Percentiles rank a stretch among this genome's conserved stretches.
These are phyloP conservation scores for Cryptus armator DNA, from an alignment of 2,888 invertebrate species.

Conservation along the genomic window DNA sequence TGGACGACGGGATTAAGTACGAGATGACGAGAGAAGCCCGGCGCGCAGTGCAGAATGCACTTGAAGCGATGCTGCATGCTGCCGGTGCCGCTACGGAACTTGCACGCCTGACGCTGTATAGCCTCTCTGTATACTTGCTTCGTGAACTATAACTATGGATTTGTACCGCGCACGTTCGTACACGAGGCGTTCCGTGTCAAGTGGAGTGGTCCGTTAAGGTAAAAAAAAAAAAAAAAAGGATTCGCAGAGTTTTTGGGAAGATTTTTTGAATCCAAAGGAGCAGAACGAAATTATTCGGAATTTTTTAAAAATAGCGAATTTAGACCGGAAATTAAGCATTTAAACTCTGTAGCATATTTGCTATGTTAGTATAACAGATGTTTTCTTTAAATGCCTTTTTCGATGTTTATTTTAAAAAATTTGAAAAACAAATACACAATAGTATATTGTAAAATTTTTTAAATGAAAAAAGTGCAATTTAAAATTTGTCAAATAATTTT, in stretches of 20 bases:
- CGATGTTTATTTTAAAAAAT: too few relatives aligned
- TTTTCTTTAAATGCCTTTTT: too few relatives aligned
- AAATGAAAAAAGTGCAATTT: too few relatives aligned
- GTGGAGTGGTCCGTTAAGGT: background rate
- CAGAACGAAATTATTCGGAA: background rate
- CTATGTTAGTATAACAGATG: too few relatives aligned
- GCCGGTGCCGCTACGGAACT: background rate
- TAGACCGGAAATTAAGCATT: too few relatives aligned
- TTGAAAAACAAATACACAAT: too few relatives aligned
- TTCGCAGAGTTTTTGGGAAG: background rate
- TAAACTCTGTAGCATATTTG: too few relatives aligned
- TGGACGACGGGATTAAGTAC: slow-evolving; percentile 47
- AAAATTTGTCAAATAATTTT: too few relatives aligned
- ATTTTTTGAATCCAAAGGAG: background rate
- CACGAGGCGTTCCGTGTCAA: slow-evolving; percentile 21
- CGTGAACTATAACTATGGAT: slow-evolving; percentile 8
- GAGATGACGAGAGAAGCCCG: slow-evolving; percentile 40
- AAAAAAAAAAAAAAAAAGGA: background rate
- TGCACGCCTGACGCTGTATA: background rate
- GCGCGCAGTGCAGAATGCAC: slow-evolving; percentile 47
- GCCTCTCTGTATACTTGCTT: background rate
- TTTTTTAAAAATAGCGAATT: background rate
- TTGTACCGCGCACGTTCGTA: slow-evolving; percentile 1
- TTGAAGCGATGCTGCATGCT: slow-evolving; percentile 26
- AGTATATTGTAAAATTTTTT: too few relatives aligned